Base-by-base conservation (phyloP, 2,797 vertebrate species). In the Protonibea diacanthus region DNA sequence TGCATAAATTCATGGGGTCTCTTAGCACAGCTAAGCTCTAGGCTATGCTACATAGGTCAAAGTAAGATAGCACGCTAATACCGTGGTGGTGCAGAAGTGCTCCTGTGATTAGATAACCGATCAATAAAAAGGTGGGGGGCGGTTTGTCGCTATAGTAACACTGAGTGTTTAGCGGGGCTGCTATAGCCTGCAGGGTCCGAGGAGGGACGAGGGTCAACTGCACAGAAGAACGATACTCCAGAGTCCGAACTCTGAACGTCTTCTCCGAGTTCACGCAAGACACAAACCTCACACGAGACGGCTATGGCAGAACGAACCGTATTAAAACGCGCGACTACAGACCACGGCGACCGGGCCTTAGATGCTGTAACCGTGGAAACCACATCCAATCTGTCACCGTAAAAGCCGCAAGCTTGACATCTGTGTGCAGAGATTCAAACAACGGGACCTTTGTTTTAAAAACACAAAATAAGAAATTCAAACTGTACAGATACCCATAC, bases 21-120 rank as follows among this genome's bases (percentile, higher is more conserved):
- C 81, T 90, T 71, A 86, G 90, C 90, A 91, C 77, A 88, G 88
- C 85, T 90, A 84, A 93, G 88, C 80, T 66, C 83, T 81, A 69
- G 85, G 83, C 90, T 91, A 83, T 90, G 91, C 91, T 92, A 93
- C 85, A 83, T 77, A 63, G 83, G 82, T 91, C 89, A 92, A 91
- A 90, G 75, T 86, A 86, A 91, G 76, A 89, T 83, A 82, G 78
- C 81, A 86, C 81, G 38, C 87, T 76, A 84, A 86, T 77, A 87
- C 69, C 79, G 82, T 77, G 76, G 58, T 66, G 85, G 86, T 71
- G 86, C 85, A 76, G 80, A 82, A 80, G 83, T 91, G 91, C 90
- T 91, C 80, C 87, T 88, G 83, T 91, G 80, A 86, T 70, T 4
- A 75, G 45, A 81, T 71, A 86, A 85, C 79, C 78, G 85, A 92